Evolutionary conservation across 2,797 vertebrate species (phyloP).

Genomic region (Myioborus melanocephalus): DNA sequence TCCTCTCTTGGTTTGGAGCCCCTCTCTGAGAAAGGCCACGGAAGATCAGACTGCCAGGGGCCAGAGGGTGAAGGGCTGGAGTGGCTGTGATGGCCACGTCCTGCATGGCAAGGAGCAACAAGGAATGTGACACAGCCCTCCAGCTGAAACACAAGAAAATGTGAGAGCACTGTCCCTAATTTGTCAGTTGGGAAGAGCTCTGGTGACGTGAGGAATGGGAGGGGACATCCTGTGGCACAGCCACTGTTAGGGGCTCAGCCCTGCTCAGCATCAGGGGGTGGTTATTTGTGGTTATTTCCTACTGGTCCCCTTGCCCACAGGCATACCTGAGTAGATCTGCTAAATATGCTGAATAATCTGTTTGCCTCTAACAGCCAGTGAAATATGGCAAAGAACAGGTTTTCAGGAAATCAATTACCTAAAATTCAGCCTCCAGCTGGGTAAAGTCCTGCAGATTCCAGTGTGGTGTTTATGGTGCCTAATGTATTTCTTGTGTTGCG

Average conservation of each 20-base stretch:
- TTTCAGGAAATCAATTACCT: constrained; percentile 43
- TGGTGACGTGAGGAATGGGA: neutral
- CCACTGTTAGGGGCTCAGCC: neutral
- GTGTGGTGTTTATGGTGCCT: neutral
- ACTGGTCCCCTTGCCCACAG: neutral
- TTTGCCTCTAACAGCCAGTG: neutral
- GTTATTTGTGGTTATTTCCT: neutral
- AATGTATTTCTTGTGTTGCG: neutral
- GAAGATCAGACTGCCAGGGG: neutral
- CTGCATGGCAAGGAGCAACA: neutral
- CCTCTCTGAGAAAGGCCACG: neutral
- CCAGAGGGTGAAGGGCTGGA: neutral
- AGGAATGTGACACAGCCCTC: neutral
- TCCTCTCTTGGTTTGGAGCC: neutral
- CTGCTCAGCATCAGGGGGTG: neutral
- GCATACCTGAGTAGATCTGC: neutral
- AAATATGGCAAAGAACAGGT: neutral
- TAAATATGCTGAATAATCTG: neutral
- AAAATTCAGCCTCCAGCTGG: neutral
- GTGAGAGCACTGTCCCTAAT: neutral
- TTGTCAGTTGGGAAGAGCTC: neutral
- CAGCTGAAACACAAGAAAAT: neutral
- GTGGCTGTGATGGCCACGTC: fast-evolving
- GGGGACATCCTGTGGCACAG: neutral
- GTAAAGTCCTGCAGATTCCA: neutral